These are phyloP conservation scores for Aspidapion aeneum DNA, from an alignment of 2,888 invertebrate species.

Conservation along the genomic window DNA sequence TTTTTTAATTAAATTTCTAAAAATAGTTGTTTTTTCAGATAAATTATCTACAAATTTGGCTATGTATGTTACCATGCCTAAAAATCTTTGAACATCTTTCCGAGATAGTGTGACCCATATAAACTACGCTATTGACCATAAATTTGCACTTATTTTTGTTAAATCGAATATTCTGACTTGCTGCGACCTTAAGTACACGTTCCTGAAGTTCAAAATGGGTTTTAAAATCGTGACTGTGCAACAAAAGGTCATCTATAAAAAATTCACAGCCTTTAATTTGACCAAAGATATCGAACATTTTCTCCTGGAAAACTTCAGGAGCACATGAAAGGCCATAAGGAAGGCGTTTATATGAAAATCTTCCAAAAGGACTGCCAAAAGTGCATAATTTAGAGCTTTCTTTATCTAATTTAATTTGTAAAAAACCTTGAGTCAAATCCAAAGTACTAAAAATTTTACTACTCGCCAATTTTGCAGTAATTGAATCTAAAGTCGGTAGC, in stretches of 20 bases:
- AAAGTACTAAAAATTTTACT: background rate
- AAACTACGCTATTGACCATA: no score
- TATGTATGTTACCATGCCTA: no score
- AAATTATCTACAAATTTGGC: no score
- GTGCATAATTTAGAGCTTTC: constrained; percentile 6
- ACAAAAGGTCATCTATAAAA: constrained; percentile 25
- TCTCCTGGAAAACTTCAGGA: no score
- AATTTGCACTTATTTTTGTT: no score
- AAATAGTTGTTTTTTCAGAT: no score
- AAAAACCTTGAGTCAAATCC: background rate
- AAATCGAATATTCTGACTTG: no score
- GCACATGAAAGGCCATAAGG: no score
- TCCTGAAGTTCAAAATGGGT: background rate
- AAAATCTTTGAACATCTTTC: constrained; percentile 23
- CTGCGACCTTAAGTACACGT: background rate
- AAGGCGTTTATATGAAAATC: background rate
- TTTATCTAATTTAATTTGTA: background rate
- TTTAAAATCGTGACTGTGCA: constrained; percentile 14
- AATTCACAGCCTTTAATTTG: constrained; percentile 20
- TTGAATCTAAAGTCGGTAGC: background rate
- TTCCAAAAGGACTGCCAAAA: background rate
- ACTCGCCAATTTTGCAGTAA: background rate
- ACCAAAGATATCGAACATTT: constrained; percentile 20
- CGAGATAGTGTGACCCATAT: no score
- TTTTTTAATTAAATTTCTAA: no score